These are phyloP conservation scores for Urechis unicinctus DNA, from an alignment of 2,888 invertebrate species.

Conservation along the genomic window DNA sequence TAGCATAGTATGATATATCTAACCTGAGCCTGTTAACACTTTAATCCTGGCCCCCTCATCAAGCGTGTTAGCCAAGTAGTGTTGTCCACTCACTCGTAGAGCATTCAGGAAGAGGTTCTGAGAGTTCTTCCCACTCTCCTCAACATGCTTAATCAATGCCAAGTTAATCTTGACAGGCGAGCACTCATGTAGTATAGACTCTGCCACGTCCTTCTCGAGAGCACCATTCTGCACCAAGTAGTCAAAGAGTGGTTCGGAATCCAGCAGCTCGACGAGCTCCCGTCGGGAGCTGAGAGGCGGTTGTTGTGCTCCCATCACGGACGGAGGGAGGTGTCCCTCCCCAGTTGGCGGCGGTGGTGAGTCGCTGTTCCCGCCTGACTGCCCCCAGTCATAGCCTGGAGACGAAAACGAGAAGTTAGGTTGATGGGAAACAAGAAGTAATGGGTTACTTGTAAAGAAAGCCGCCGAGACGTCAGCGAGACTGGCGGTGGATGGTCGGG, in stretches of 20 bases:
- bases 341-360: too few relatives aligned
- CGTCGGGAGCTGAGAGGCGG: constrained; percentile 21
- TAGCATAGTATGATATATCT: background rate
- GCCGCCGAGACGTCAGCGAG: too few relatives aligned
- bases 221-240: constrained; percentile 44
- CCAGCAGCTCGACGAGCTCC: constrained; percentile 40
- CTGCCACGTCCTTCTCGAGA: constrained; percentile 21
- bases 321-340: too few relatives aligned
- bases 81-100: constrained; percentile 43
- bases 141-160: constrained; percentile 35
- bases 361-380: too few relatives aligned
- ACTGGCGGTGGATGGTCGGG: too few relatives aligned
- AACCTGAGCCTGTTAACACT: constrained; percentile 14
- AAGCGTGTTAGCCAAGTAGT: constrained; percentile 39
- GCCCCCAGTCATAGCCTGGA: too few relatives aligned
- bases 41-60: constrained; percentile 30
- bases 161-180: constrained; percentile 27
- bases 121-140: constrained; percentile 31
- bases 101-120: constrained; percentile 40
- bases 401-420: too few relatives aligned
- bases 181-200: constrained; percentile 1
- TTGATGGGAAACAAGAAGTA: too few relatives aligned
- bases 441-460: too few relatives aligned
- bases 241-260: constrained; percentile 42
- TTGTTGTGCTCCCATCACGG: too few relatives aligned